Conservation (phyloP, 35 echinoderm and acorn worm genomes). For the Acanthaster planci region DNA sequence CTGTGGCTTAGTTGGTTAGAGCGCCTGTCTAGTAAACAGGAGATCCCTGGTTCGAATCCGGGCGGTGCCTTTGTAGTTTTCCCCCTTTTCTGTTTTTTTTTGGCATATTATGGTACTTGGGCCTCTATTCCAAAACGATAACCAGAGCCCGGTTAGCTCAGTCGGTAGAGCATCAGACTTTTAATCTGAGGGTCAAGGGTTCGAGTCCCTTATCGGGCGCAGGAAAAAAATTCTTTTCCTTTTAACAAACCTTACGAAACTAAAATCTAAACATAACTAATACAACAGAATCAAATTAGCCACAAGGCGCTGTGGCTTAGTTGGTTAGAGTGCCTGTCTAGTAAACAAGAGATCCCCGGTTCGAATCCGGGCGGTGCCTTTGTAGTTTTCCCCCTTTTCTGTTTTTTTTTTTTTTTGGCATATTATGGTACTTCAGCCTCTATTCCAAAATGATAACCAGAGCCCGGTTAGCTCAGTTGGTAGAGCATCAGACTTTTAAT, state of each 20-base stretch:
- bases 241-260: background rate
- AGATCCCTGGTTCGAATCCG: slow-evolving; percentile 98
- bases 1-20: slow-evolving; percentile 85
- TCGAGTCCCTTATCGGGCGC: slow-evolving; percentile 52
- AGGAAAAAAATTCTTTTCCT: background rate
- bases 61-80: slow-evolving; percentile 61
- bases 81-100: too few relatives aligned
- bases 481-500: slow-evolving; percentile 94
- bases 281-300: background rate
- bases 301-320: slow-evolving; percentile 69
- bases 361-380: background rate
- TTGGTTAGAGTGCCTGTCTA: slow-evolving; percentile 90
- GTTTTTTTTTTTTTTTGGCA: too few relatives aligned
- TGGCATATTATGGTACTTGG: too few relatives aligned
- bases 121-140: too few relatives aligned
- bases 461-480: slow-evolving; percentile 87
- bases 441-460: background rate
- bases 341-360: slow-evolving; percentile 85
- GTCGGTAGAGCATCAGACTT: slow-evolving; percentile 70
- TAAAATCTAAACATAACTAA: too few relatives aligned
- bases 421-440: too few relatives aligned
- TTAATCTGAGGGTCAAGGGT: slow-evolving; percentile 57
- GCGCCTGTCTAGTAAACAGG: slow-evolving; percentile 76
- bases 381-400: background rate
- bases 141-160: slow-evolving; percentile 55